A percentile compares a stretch with the other conserved stretches of the same genome.
Conservation (phyloP, 2,888 invertebrate genomes). For the Cantharis rustica region DNA sequence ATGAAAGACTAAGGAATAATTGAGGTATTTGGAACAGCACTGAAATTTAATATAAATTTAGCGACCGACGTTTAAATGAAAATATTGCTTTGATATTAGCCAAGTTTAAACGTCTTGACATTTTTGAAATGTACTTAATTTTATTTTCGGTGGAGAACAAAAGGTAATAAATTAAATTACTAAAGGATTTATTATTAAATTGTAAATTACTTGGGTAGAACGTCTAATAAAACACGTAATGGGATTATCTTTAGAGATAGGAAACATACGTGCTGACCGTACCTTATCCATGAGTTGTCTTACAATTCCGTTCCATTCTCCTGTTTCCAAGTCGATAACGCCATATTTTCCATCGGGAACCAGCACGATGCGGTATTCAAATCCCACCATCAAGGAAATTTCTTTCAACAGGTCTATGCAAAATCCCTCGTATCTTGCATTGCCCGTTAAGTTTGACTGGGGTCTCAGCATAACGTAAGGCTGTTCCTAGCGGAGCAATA, state of each 20-base stretch:
- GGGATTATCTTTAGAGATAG: neutral
- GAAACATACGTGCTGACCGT: constrained; percentile 27
- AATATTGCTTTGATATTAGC: neutral
- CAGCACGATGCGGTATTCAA: constrained; percentile 68
- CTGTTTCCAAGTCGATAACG: constrained; percentile 72
- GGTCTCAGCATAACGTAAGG: constrained; percentile 54
- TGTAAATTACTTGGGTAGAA: neutral
- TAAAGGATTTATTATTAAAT: neutral
- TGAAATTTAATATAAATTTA: neutral
- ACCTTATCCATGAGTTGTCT: constrained; percentile 71
- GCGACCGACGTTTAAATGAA: neutral
- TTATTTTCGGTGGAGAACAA: neutral
- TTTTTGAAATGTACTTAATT: neutral
- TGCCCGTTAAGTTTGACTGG: constrained; percentile 61
- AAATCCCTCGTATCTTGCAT: constrained; percentile 73
- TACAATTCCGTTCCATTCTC: constrained; percentile 76
- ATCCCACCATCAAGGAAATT: constrained; percentile 68
- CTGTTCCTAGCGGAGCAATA: constrained; percentile 48
- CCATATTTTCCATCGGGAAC: constrained; percentile 74
- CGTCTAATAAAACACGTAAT: neutral
- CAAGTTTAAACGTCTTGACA: no score
- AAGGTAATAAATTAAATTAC: neutral
- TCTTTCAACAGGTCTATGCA: constrained; percentile 72
- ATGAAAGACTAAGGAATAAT: neutral
- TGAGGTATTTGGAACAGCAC: neutral